A percentile compares a stretch with the other conserved stretches of the same genome.
These are phyloP conservation scores for Chlorospingus flavigularis DNA, from an alignment of 2,797 vertebrate genomes.

Conservation along the genomic window DNA sequence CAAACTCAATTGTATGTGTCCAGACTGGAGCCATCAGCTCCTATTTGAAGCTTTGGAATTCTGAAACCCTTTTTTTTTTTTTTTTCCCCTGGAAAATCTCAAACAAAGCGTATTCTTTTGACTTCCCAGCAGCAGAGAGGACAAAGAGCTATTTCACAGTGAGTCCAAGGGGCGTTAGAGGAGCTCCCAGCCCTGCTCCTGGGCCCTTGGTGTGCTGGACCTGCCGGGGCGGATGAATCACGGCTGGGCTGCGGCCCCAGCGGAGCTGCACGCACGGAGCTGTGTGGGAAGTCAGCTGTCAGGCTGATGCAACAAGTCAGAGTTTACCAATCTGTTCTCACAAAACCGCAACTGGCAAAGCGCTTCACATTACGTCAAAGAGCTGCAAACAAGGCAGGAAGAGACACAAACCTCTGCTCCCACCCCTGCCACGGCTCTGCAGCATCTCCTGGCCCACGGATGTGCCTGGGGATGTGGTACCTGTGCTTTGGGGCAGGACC, in stretches of 20 bases:
- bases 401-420: neutral
- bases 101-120: constrained; percentile 52
- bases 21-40: constrained; percentile 70
- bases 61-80: neutral
- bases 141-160: neutral
- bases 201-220: neutral
- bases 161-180: neutral
- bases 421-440: neutral
- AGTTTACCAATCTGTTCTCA: constrained; percentile 60
- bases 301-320: constrained; percentile 42
- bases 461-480: neutral
- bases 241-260: neutral
- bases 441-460: neutral
- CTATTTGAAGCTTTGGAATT: constrained; percentile 63
- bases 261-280: neutral
- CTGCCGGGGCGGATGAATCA: constrained; percentile 15
- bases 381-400: neutral
- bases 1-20: constrained; percentile 70
- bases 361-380: neutral
- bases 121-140: constrained; percentile 47
- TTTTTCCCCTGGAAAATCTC: constrained; percentile 26
- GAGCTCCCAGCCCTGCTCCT: neutral
- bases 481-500: fast-evolving
- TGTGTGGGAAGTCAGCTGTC: constrained; percentile 38
- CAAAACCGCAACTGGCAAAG: constrained; percentile 47